Evolutionary conservation across 2,888 invertebrate genomes (phyloP), one percentile per base, ranked within the genome.

Genomic region (Sicus ferrugineus): DNA sequence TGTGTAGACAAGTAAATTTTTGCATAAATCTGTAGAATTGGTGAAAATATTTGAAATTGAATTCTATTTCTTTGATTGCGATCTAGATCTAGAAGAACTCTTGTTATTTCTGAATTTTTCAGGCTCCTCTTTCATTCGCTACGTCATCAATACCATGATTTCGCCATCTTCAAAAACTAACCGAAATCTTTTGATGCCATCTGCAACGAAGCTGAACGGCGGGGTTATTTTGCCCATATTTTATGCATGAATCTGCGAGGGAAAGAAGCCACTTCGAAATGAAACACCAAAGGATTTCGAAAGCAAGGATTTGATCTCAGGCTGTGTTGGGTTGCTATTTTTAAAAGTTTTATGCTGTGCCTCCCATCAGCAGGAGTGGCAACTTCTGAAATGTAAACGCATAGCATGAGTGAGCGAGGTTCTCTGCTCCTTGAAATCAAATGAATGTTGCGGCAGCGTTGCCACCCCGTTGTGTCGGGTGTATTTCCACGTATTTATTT

Each of bases 201-300:
- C 56, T n/a, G 56, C 56, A 56, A 54, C 52, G 28, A 2, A 54
- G 48, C 30, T 46, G 21, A 3, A 19, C n/a, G 30, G 21, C 48
- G 28, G 61, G 46, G 26, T 61, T 42, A 26, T 61, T 50, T 50
- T 16, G 31, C 21, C 1, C 34, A 64, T 64, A 34, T 52, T 50
- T 52, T 34, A 64, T 52, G 64, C 64, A 50, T 21, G 64, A 31
- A 19, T 34, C 64, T 50, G 9, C 23, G 11, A 23, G 34, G 21
- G 61, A 23, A 34, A 34, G 14, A 11, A 21, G 38, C 11, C 14
- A 23, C 34, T 42, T 4, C 11, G 61, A 38, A 34, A 42, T 0
- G 38, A n/a, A n/a, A n/a, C n/a, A 14, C 23, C 14, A 42, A 23
- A 23, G 42, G 61, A 61, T 19, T 38, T 16, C n/a, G 16, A 61